A percentile compares a stretch with the other conserved stretches of the same genome.
These are phyloP conservation scores for Drosophila pullipes DNA, from an alignment of 2,888 invertebrate species.

Conservation along the genomic window DNA sequence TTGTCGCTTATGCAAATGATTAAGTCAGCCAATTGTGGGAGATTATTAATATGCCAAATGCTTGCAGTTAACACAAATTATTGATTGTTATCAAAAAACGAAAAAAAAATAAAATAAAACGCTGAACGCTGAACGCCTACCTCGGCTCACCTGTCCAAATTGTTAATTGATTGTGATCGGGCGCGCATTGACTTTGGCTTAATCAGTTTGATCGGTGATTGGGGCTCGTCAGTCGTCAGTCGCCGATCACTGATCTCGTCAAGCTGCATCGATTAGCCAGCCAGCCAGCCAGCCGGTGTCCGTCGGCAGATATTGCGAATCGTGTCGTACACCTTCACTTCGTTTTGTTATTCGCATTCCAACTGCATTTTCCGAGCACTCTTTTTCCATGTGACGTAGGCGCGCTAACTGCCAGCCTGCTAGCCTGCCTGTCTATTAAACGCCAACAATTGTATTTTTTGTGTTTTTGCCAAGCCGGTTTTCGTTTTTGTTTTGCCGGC, in stretches of 20 bases:
- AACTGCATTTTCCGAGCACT: conserved; percentile 54
- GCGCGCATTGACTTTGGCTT: conserved; percentile 75
- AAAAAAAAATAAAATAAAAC: neutral
- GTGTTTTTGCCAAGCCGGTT: conserved; percentile 62
- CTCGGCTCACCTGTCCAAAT: conserved; percentile 46
- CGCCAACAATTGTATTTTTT: conserved; percentile 8
- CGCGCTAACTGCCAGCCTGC: conserved; percentile 26
- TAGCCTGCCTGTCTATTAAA: conserved; percentile 32
- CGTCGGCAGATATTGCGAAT: conserved; percentile 25
- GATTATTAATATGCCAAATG: conserved; percentile 26
- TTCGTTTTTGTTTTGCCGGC: conserved; percentile 60
- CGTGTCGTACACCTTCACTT: conserved; percentile 71
- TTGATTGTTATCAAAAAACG: conserved; percentile 55
- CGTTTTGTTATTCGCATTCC: conserved; percentile 59
- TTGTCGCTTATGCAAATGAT: conserved; percentile 47
- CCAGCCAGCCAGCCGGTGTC: conserved; percentile 5
- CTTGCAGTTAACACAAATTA: neutral
- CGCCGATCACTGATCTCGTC: conserved; percentile 64
- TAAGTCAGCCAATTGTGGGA: conserved; percentile 29
- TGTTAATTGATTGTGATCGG: conserved; percentile 77
- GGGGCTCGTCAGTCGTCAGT: conserved; percentile 20
- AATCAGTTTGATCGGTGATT: conserved; percentile 68
- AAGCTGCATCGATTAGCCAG: conserved; percentile 63
- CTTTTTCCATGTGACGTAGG: conserved; percentile 48
- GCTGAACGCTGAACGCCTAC: conserved; percentile 13